A percentile compares a stretch with the other conserved stretches of the same genome.
Evolutionary conservation across 1,140 invertebrate genomes (phyloP).

Genomic region (Drosophila repletoides): DNA sequence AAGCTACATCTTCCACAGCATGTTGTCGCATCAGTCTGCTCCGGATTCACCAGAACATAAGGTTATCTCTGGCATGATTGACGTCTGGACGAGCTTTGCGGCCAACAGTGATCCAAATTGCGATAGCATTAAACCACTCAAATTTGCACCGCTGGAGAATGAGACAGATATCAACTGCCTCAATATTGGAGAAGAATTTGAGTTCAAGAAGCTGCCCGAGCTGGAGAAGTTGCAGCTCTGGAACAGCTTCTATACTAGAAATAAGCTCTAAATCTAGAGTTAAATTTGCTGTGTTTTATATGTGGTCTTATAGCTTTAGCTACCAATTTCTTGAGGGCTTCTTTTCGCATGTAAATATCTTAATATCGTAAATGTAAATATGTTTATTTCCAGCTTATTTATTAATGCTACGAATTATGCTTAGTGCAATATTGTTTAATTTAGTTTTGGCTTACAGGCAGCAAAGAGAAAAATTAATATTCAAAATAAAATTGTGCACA

Average conservation of each 20-base stretch:
- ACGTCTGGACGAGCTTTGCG: slow-evolving; percentile 83
- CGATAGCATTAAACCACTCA: slow-evolving; percentile 44
- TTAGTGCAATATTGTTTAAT: not conserved
- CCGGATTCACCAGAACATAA: slow-evolving; percentile 61
- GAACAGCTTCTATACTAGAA: slow-evolving; percentile 73
- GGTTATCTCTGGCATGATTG: slow-evolving; percentile 82
- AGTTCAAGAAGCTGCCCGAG: slow-evolving; percentile 78
- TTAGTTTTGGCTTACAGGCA: not conserved
- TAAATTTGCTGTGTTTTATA: not conserved
- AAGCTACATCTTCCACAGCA: slow-evolving; percentile 85
- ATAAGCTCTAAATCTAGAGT: slow-evolving; percentile 30
- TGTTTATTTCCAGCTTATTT: slow-evolving; percentile 4
- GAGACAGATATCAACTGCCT: slow-evolving; percentile 74
- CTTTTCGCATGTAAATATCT: slow-evolving; percentile 43
- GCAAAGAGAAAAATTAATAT: too few species aligned
- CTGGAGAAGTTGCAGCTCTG: slow-evolving; percentile 81
- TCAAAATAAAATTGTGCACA: too few species aligned
- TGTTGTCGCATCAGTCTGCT: slow-evolving; percentile 78
- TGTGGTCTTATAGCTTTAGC: slow-evolving; percentile 56
- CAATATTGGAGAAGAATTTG: slow-evolving; percentile 78
- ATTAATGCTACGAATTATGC: not conserved
- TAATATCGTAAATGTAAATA: slow-evolving; percentile 8
- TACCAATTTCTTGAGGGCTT: slow-evolving; percentile 7
- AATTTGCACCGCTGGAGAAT: slow-evolving; percentile 70
- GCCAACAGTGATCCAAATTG: slow-evolving; percentile 79